Percentiles rank a stretch among this genome's conserved stretches.
Conservation (phyloP, 1,140 invertebrate genomes). For the Apolygus lucorum region DNA sequence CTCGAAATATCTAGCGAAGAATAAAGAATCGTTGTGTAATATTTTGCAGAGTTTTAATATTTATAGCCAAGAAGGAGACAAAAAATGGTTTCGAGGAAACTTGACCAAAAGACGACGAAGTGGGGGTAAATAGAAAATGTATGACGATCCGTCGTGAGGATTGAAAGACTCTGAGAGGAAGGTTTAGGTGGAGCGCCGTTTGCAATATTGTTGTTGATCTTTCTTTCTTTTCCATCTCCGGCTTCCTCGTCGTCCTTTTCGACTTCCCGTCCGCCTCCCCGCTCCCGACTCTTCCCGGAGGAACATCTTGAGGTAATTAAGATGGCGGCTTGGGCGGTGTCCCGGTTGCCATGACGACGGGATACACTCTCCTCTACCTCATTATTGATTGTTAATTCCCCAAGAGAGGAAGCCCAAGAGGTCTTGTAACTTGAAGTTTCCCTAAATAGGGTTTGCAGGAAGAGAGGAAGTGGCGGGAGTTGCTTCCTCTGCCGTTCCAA, state of each 20-base stretch:
- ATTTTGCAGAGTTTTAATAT: no score
- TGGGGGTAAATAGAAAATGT: no score
- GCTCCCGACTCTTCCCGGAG: neutral
- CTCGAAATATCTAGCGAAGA: no score
- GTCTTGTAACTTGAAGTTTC: slow-evolving; percentile 15
- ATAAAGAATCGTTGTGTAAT: no score
- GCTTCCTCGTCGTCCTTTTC: neutral
- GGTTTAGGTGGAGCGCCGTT: no score
- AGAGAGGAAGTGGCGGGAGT: neutral
- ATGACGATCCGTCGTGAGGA: no score
- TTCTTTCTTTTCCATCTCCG: neutral
- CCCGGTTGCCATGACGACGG: slow-evolving; percentile 16
- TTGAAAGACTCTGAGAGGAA: no score
- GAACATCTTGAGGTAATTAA: slow-evolving; percentile 24
- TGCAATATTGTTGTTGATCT: neutral
- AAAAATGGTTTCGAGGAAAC: no score
- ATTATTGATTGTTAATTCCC: slow-evolving; percentile 23
- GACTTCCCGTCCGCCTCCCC: neutral
- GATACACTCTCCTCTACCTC: slow-evolving; percentile 21
- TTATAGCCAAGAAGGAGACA: no score
- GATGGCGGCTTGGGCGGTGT: slow-evolving; percentile 22
- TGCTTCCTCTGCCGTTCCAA: neutral
- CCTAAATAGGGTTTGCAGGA: slow-evolving; percentile 5
- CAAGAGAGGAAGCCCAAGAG: slow-evolving; percentile 12
- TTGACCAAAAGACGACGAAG: no score